A percentile compares a stretch with the other conserved stretches of the same genome.
These are phyloP conservation scores for Aphelinus atriplicis DNA, from an alignment of 1,140 invertebrate genomes.

Conservation along the genomic window DNA sequence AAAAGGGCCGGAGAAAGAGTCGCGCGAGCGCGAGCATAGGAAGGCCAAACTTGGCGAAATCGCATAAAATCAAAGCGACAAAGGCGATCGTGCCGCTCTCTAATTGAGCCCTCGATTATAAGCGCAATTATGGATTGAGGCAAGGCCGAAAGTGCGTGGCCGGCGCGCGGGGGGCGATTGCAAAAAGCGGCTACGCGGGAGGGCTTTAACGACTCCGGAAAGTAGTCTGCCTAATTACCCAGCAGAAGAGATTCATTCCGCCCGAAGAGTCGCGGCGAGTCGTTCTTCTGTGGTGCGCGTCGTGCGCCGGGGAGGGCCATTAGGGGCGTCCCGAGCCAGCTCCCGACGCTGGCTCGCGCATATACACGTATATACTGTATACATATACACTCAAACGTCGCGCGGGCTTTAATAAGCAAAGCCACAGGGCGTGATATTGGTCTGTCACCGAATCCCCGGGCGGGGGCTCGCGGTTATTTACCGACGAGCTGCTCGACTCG, in stretches of 20 bases:
- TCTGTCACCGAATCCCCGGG: slow-evolving; percentile 49
- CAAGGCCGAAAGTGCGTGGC: not conserved
- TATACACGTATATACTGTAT: not conserved
- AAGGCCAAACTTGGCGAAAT: too few relatives aligned
- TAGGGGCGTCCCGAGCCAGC: too few relatives aligned
- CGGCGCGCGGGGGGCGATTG: not conserved
- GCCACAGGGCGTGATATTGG: slow-evolving; percentile 58
- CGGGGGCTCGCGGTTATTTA: slow-evolving; percentile 41
- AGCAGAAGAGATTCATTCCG: slow-evolving; percentile 61
- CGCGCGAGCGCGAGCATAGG: too few relatives aligned
- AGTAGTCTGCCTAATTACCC: slow-evolving; percentile 66
- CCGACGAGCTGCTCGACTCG: not conserved
- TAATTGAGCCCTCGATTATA: slow-evolving; percentile 24
- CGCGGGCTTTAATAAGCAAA: slow-evolving; percentile 53
- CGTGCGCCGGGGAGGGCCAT: not conserved
- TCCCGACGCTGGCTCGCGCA: not conserved
- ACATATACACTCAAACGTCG: not conserved
- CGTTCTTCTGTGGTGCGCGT: not conserved
- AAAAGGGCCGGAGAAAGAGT: too few relatives aligned
- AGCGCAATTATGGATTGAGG: slow-evolving; percentile 13
- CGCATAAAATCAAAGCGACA: too few relatives aligned
- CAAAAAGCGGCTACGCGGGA: not conserved
- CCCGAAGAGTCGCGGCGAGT: slow-evolving; percentile 44
- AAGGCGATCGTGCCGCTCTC: not conserved
- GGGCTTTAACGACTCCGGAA: slow-evolving; percentile 62